Evolutionary conservation across 2,888 invertebrate species (phyloP).

Genomic region (Actias luna): DNA sequence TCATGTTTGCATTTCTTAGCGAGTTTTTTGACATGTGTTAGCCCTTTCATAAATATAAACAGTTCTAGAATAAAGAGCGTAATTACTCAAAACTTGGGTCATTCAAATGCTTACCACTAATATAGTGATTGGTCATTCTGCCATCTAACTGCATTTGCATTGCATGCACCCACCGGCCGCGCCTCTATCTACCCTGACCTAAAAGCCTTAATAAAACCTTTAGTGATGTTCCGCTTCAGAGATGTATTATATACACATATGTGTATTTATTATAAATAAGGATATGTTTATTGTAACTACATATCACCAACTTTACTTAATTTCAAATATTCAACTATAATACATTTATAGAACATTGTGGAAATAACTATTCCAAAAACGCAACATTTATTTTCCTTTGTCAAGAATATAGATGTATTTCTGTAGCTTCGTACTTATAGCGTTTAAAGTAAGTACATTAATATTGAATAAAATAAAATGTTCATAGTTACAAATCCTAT

Average conservation of each 20-base stretch:
- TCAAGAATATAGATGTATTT: background rate
- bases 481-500: background rate
- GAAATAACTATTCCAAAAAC: background rate
- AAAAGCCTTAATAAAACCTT: slow-evolving; percentile 38
- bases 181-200: background rate
- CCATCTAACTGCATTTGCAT: slow-evolving; percentile 6
- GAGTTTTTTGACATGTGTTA: background rate
- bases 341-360: background rate
- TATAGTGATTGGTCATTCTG: background rate
- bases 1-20: background rate
- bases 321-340: slow-evolving; percentile 1
- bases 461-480: background rate
- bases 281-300: background rate
- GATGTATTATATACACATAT: slow-evolving; percentile 42
- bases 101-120: background rate
- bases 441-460: background rate
- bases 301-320: background rate
- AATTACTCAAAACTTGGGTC: background rate
- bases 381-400: background rate
- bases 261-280: background rate
- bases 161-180: background rate
- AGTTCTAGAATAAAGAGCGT: background rate
- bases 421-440: background rate
- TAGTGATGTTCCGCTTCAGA: slow-evolving; percentile 53
- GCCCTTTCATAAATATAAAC: background rate